A percentile compares a stretch with the other conserved stretches of the same genome.
Evolutionary conservation across 2,797 vertebrate species (phyloP).

Genomic region (Gymnocypris eckloni): DNA sequence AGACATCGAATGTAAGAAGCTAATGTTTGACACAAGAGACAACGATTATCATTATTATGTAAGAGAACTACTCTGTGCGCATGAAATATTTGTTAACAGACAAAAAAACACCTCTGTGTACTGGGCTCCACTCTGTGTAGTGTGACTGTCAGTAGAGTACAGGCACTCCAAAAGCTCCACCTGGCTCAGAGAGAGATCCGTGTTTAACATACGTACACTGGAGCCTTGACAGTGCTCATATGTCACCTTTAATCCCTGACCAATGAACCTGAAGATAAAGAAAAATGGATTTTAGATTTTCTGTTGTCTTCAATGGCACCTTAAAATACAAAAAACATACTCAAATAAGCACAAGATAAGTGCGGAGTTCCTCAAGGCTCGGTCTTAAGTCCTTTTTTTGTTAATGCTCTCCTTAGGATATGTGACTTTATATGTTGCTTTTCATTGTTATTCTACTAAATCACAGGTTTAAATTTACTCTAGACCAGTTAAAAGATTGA

Average conservation of each 20-base stretch:
- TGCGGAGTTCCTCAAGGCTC: neutral
- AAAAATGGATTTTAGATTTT: neutral
- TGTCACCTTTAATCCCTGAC: constrained; percentile 87
- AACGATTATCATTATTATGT: neutral
- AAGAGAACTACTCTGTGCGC: neutral
- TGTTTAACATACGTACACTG: constrained; percentile 84
- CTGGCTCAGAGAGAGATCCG: constrained; percentile 86
- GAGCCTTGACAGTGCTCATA: constrained; percentile 93
- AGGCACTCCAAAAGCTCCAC: constrained; percentile 96
- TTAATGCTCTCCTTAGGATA: neutral
- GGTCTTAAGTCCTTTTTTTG: neutral
- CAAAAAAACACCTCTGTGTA: constrained; percentile 90
- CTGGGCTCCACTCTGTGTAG: constrained; percentile 86
- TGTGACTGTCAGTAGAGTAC: constrained; percentile 85
- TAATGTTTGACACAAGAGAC: constrained; percentile 71
- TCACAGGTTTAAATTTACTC: neutral
- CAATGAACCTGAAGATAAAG: constrained; percentile 84
- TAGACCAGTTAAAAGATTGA: neutral
- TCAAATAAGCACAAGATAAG: neutral
- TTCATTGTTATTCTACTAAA: neutral
- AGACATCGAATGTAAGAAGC: constrained; percentile 90
- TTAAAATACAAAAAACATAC: constrained; percentile 2
- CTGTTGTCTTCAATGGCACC: neutral
- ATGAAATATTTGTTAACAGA: neutral
- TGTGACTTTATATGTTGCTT: neutral